Conservation (phyloP, 1,140 invertebrate species). For the Maniola jurtina region DNA sequence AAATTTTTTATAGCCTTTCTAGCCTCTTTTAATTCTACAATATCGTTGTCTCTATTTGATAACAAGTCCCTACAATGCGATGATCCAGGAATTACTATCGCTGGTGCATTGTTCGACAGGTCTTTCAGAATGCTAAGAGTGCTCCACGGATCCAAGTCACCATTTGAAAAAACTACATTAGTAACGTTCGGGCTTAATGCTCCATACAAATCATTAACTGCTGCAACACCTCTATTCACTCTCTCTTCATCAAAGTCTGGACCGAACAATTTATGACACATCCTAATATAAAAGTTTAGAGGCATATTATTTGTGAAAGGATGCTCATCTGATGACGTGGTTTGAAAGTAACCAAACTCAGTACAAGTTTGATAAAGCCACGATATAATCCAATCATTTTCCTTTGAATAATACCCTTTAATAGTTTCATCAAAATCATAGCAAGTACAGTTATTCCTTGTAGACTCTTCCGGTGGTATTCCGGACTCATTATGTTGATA, state of each 20-base stretch:
- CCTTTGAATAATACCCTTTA: constrained; percentile 31
- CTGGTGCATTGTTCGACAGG: constrained; percentile 55
- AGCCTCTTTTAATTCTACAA: constrained; percentile 55
- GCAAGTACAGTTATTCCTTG: constrained; percentile 38
- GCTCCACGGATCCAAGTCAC: constrained; percentile 83
- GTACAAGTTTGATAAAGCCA: constrained; percentile 92
- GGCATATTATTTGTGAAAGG: constrained; percentile 85
- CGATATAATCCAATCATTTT: constrained; percentile 38
- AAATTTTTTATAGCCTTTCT: constrained; percentile 55
- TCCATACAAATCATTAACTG: constrained; percentile 82
- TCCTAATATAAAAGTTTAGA: constrained; percentile 51
- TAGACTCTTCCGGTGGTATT: constrained; percentile 15
- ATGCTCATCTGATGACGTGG: constrained; percentile 81
- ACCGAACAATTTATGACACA: constrained; percentile 52
- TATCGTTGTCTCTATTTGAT: constrained; percentile 40
- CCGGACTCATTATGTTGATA: too few relatives aligned
- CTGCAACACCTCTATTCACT: constrained; percentile 70
- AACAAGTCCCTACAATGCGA: constrained; percentile 63
- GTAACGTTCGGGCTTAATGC: constrained; percentile 78
- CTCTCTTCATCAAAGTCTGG: constrained; percentile 56
- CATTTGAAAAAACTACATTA: constrained; percentile 83
- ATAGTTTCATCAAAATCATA: constrained; percentile 52
- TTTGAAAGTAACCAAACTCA: constrained; percentile 91
- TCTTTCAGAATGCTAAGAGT: constrained; percentile 78
- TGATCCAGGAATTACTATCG: constrained; percentile 48